Conservation (phyloP, 2,113 vertebrate species). For the Rhea americana region DNA sequence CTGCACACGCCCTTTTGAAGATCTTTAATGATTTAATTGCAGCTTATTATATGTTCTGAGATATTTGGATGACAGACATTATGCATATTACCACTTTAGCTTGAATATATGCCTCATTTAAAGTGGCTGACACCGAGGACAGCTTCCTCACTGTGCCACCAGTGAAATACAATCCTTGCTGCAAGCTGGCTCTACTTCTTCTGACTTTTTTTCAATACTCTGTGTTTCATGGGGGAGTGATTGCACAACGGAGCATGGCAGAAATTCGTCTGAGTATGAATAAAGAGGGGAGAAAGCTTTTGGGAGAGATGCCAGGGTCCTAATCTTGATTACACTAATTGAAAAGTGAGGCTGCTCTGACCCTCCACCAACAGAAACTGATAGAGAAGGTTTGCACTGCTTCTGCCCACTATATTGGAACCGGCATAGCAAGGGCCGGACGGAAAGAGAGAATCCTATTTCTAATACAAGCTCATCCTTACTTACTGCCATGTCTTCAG, state of each 20-base stretch:
- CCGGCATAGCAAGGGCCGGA: not conserved
- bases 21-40: slow-evolving; percentile 50
- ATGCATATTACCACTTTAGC: slow-evolving; percentile 12
- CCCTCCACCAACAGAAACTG: slow-evolving; percentile 11
- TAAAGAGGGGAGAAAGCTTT: not conserved
- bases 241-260: not conserved
- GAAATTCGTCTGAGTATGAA: not conserved
- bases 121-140: slow-evolving; percentile 1
- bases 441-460: slow-evolving; percentile 53
- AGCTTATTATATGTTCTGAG: slow-evolving; percentile 26
- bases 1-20: not conserved
- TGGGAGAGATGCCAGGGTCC: slow-evolving; percentile 15
- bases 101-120: not conserved
- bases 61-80: slow-evolving; percentile 28
- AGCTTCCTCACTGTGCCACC: not conserved
- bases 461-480: slow-evolving; percentile 72
- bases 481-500: slow-evolving; percentile 55
- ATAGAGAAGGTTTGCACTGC: not conserved
- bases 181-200: not conserved
- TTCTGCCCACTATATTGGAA: not conserved
- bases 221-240: not conserved
- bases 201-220: slow-evolving; percentile 17
- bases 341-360: not conserved
- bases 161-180: not conserved
- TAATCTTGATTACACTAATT: slow-evolving; percentile 16